A percentile compares a stretch with the other conserved stretches of the same genome.
phyloP scores from a whole-genome alignment of 2,113 vertebrate species.

The Eubucco bourcierii region DNA sequence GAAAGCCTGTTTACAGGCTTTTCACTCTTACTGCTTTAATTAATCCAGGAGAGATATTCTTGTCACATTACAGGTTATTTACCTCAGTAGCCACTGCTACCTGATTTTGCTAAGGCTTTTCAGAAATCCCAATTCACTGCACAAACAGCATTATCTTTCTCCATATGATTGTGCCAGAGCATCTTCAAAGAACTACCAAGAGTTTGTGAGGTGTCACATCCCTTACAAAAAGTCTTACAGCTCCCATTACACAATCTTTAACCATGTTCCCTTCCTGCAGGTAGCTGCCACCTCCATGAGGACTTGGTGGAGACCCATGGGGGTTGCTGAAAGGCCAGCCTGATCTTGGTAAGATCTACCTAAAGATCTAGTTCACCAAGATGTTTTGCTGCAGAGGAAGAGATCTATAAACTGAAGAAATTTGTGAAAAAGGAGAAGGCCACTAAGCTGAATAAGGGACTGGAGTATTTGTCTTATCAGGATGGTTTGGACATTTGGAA shows the following conservation, averaged over 20 bases:
- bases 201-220: not conserved
- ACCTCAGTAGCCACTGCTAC: not conserved
- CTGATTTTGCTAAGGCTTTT: not conserved
- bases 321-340: not conserved
- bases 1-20: not conserved
- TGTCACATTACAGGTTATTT: not conserved
- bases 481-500: not conserved
- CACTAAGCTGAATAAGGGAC: not conserved
- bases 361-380: not conserved
- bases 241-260: not conserved
- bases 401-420: not conserved
- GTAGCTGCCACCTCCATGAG: not conserved
- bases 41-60: not conserved
- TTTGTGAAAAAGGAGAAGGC: not conserved
- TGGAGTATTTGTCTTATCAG: not conserved
- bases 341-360: not conserved
- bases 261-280: not conserved
- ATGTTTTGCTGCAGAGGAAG: not conserved
- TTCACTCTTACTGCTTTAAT: not conserved
- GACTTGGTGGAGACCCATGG: not conserved
- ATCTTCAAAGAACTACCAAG: not conserved
- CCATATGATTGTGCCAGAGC: not conserved
- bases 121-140: not conserved
- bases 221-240: not conserved
- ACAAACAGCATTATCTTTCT: not conserved